phyloP scores from a whole-genome alignment of 1,140 invertebrate genomes.

The Pseudomyrmex concolor region DNA sequence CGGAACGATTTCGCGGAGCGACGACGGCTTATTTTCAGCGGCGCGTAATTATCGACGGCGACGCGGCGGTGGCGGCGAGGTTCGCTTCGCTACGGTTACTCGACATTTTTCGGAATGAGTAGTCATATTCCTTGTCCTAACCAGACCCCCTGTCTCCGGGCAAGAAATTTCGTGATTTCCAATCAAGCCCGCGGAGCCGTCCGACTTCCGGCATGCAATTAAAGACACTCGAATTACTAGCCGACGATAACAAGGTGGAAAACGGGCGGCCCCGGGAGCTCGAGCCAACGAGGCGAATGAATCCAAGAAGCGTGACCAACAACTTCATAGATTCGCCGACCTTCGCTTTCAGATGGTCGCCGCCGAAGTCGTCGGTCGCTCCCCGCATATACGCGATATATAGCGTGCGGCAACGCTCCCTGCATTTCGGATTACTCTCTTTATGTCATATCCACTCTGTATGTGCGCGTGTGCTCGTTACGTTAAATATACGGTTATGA shows the following conservation, averaged over 20 bases:
- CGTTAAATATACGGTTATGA: constrained; percentile 49
- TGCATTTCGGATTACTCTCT: constrained; percentile 55
- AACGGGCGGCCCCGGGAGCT: constrained; percentile 26
- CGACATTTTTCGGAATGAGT: constrained; percentile 6
- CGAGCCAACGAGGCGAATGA: constrained; percentile 75
- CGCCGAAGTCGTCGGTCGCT: background rate
- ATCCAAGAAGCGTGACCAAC: constrained; percentile 81
- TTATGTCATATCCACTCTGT: constrained; percentile 57
- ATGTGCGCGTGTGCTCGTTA: constrained; percentile 33
- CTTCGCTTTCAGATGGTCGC: constrained; percentile 57
- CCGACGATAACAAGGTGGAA: constrained; percentile 72
- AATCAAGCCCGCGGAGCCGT: constrained; percentile 61
- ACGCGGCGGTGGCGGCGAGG: background rate
- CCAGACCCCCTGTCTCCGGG: background rate
- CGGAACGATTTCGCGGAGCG: constrained; percentile 3
- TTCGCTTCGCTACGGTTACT: constrained; percentile 12
- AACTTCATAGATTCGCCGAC: constrained; percentile 78
- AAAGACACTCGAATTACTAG: constrained; percentile 72
- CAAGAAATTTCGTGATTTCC: constrained; percentile 71
- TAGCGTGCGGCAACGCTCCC: constrained; percentile 59
- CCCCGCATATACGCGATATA: constrained; percentile 36
- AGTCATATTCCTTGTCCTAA: background rate
- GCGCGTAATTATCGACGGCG: no score
- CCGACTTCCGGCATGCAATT: constrained; percentile 71
- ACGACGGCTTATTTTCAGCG: background rate